Conservation (phyloP, 1,140 invertebrate species). For the Penaeus chinensis region DNA sequence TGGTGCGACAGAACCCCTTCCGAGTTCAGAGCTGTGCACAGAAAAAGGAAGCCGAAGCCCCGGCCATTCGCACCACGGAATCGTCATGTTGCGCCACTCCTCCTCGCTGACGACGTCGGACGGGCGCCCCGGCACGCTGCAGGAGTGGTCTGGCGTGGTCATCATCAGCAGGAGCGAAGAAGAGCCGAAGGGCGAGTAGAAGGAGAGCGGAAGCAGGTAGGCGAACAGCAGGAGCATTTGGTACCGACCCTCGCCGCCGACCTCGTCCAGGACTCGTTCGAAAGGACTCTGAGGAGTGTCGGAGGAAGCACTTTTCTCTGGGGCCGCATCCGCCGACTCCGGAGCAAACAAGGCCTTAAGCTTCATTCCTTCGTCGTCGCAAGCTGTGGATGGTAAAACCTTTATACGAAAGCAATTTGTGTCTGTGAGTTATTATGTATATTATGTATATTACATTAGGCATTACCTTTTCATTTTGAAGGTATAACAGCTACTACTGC, state of each 20-base stretch:
- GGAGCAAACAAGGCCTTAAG: no score
- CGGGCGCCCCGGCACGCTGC: conserved; percentile 70
- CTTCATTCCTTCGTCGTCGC: no score
- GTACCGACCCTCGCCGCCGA: conserved; percentile 46
- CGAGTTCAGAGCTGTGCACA: background rate
- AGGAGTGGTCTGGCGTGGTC: conserved; percentile 73
- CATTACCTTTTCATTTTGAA: no score
- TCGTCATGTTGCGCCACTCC: conserved; percentile 70
- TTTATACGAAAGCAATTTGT: no score
- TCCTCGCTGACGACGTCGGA: conserved; percentile 68
- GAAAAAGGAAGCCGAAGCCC: background rate
- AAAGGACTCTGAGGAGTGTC: background rate
- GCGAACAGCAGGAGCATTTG: conserved; percentile 44
- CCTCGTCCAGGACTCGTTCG: conserved; percentile 33
- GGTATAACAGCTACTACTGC: no score
- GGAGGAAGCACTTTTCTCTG: no score
- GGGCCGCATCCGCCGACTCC: no score
- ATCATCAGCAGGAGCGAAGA: conserved; percentile 69
- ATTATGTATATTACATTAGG: no score
- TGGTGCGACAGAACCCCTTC: background rate
- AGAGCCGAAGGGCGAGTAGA: conserved; percentile 51
- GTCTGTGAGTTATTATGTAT: no score
- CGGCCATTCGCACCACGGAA: conserved; percentile 64
- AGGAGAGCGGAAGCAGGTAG: conserved; percentile 42
- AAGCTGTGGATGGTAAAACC: no score